These are phyloP conservation scores for Aegithalos caudatus DNA, from an alignment of 2,113 vertebrate genomes.

Conservation along the genomic window DNA sequence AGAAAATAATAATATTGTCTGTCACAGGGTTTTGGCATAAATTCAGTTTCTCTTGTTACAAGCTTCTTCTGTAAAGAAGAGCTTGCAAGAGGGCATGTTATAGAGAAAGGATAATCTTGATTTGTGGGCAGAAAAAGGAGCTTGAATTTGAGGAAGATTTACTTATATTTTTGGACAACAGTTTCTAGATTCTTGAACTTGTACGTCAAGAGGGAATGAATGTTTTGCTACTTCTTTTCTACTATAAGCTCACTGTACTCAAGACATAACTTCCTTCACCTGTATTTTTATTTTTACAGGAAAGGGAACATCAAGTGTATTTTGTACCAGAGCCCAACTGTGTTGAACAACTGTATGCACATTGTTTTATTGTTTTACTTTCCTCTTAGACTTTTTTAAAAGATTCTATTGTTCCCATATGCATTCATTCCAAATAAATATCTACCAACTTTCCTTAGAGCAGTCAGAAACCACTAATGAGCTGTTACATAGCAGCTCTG, in stretches of 20 bases:
- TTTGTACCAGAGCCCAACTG: background rate
- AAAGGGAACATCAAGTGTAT: background rate
- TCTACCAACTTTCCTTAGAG: background rate
- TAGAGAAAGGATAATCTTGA: background rate
- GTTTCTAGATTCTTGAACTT: background rate
- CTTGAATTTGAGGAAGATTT: background rate
- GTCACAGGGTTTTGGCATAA: background rate
- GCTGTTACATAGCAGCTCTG: background rate
- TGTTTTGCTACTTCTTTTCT: background rate
- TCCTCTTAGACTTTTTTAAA: background rate
- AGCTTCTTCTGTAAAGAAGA: background rate
- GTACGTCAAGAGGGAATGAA: background rate
- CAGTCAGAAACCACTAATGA: background rate
- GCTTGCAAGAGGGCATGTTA: background rate
- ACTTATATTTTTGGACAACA: background rate
- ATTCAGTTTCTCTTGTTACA: background rate
- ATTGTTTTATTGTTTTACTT: background rate
- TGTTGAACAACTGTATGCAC: background rate
- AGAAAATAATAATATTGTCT: background rate
- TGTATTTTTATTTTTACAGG: background rate
- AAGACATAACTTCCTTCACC: background rate
- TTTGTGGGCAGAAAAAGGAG: background rate
- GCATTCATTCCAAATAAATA: background rate
- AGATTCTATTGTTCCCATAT: background rate
- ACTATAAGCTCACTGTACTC: background rate